A percentile compares a stretch with the other conserved stretches of the same genome.
These are phyloP conservation scores for Hemistola chrysoprasaria DNA, from an alignment of 2,888 invertebrate species.

Conservation along the genomic window DNA sequence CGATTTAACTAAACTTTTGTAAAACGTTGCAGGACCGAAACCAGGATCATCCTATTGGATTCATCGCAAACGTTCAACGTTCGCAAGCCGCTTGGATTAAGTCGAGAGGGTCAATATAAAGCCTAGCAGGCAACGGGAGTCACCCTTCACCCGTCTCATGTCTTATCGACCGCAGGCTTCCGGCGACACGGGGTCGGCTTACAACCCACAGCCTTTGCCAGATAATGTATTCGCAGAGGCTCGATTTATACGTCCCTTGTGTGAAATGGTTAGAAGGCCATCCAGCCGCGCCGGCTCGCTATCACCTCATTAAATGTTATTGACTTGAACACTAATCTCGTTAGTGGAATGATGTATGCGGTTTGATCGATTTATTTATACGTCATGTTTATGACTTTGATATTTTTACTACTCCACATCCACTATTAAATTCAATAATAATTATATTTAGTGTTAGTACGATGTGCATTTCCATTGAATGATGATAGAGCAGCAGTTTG, in stretches of 20 bases:
- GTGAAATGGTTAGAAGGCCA: conserved; percentile 12
- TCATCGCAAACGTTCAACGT: conserved; percentile 1
- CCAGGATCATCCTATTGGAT: too few species aligned
- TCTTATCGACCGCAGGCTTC: conserved; percentile 10
- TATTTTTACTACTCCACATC: neutral
- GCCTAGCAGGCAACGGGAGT: neutral
- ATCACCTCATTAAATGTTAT: conserved; percentile 22
- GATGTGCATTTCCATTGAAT: conserved; percentile 5
- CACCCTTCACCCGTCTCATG: conserved; percentile 1
- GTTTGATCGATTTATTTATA: neutral
- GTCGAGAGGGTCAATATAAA: neutral
- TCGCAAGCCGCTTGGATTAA: too few species aligned
- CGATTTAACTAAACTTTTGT: too few species aligned
- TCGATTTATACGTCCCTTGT: conserved; percentile 16
- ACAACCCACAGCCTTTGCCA: neutral
- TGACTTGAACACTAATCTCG: conserved; percentile 9
- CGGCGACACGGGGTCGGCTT: neutral
- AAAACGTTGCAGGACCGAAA: too few species aligned
- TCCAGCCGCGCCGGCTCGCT: conserved; percentile 12
- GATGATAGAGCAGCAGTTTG: conserved; percentile 15
- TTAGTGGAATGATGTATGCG: conserved; percentile 1
- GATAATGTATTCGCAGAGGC: neutral
- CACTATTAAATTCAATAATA: too few species aligned
- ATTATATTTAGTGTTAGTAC: neutral
- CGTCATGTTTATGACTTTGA: neutral